These are phyloP conservation scores for Pseudomyrmex sp. DNA, from an alignment of 1,140 invertebrate genomes.

Conservation along the genomic window DNA sequence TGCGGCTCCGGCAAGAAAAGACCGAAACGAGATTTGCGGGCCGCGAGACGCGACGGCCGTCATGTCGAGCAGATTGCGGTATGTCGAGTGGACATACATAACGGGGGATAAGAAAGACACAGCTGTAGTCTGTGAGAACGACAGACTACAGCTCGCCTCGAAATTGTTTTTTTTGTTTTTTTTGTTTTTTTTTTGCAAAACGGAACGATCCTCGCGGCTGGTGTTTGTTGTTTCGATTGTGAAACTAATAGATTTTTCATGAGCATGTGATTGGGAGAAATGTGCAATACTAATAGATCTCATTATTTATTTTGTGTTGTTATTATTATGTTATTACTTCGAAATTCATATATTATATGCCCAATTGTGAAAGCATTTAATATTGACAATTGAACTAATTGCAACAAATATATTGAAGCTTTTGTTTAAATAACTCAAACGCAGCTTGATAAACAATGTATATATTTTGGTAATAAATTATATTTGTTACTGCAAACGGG, in stretches of 20 bases:
- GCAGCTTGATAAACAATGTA: constrained; percentile 6
- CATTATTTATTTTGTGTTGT: neutral
- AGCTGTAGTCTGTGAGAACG: neutral
- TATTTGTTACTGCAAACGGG: too few relatives aligned
- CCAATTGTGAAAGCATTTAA: constrained; percentile 30
- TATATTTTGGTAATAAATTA: too few relatives aligned
- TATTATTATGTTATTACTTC: neutral
- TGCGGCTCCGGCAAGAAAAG: constrained; percentile 22
- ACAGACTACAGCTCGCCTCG: neutral
- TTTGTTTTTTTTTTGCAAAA: neutral
- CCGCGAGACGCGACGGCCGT: neutral
- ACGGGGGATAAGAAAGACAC: neutral
- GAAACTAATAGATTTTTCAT: neutral
- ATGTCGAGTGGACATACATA: constrained; percentile 10
- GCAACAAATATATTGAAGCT: neutral
- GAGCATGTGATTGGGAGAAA: neutral
- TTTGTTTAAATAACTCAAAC: neutral
- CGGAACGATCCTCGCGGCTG: neutral
- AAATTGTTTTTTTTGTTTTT: neutral
- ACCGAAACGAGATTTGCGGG: constrained; percentile 3
- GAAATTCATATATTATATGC: neutral
- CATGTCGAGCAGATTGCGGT: constrained; percentile 32
- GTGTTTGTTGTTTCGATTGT: neutral
- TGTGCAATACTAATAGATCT: neutral
- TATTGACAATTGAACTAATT: neutral